These are phyloP conservation scores for Epizoanthus rinbou DNA, from an alignment of 92 coral and sea anemone species.

Conservation along the genomic window DNA sequence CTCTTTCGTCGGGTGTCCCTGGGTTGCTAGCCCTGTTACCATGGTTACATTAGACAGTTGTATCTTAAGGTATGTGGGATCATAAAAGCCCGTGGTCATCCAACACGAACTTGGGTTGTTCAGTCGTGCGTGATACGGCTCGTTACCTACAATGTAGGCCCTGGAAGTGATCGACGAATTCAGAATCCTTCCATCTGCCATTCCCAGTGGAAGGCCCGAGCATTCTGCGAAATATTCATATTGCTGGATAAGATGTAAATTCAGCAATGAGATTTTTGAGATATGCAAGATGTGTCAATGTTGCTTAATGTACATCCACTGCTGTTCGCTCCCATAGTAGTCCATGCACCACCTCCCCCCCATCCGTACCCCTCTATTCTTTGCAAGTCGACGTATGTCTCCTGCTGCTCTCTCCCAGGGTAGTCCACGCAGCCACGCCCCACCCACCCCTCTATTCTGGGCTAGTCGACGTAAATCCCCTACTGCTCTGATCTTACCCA, in stretches of 20 bases:
- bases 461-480: too few species aligned
- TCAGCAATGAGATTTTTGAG: not conserved
- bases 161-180: slow-evolving; percentile 63
- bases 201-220: slow-evolving; percentile 44
- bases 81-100: not conserved
- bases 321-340: too few species aligned
- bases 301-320: too few species aligned
- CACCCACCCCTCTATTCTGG: too few species aligned
- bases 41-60: not conserved
- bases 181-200: slow-evolving; percentile 59
- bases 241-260: too few species aligned
- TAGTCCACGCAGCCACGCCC: too few species aligned
- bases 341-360: too few species aligned
- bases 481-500: too few species aligned
- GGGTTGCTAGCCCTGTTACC: slow-evolving; percentile 10
- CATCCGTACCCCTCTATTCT: too few species aligned
- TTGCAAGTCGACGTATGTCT: too few species aligned
- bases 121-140: slow-evolving; percentile 73
- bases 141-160: slow-evolving; percentile 33
- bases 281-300: too few species aligned
- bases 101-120: slow-evolving; percentile 32
- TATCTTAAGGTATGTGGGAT: not conserved
- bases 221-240: slow-evolving; percentile 1
- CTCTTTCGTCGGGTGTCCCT: slow-evolving; percentile 14
- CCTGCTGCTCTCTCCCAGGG: too few species aligned